phyloP scores from a whole-genome alignment of 1,140 invertebrate species.

The Epicauta chinensis region DNA sequence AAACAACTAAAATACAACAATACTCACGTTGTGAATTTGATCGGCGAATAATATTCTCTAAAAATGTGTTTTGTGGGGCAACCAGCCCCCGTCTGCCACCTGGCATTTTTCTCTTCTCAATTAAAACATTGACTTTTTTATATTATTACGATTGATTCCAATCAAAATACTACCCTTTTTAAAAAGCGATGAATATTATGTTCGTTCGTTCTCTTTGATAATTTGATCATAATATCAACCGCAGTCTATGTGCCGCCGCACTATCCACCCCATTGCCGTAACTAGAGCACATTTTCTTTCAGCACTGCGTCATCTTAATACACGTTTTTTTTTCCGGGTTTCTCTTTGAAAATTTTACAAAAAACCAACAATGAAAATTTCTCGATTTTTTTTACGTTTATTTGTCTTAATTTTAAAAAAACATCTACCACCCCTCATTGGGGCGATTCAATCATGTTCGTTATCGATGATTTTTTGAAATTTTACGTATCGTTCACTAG shows the following conservation, averaged over 20 bases:
- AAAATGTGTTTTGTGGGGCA: constrained; percentile 99
- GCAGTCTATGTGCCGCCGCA: constrained; percentile 7
- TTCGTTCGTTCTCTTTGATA: not conserved
- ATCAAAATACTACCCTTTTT: not conserved
- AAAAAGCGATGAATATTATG: constrained; percentile 3
- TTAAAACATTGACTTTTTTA: too few relatives aligned
- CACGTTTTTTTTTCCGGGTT: constrained; percentile 1
- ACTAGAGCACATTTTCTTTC: not conserved
- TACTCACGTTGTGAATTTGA: constrained; percentile 96
- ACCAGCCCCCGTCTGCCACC: constrained; percentile 94
- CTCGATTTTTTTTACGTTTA: too few relatives aligned
- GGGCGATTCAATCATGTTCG: not conserved
- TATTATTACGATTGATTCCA: too few relatives aligned
- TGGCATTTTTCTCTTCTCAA: constrained; percentile 59
- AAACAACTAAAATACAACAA: too few relatives aligned
- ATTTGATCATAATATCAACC: constrained; percentile 1
- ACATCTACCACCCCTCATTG: too few relatives aligned
- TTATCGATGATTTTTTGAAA: too few relatives aligned
- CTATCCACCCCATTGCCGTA: constrained; percentile 2
- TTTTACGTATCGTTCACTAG: not conserved
- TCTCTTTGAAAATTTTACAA: too few relatives aligned
- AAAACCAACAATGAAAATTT: too few relatives aligned
- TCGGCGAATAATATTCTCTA: constrained; percentile 97
- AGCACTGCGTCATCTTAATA: not conserved
- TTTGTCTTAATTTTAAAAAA: too few relatives aligned